These are phyloP conservation scores for Monopis laevigella DNA, from an alignment of 2,888 invertebrate species.

Conservation along the genomic window DNA sequence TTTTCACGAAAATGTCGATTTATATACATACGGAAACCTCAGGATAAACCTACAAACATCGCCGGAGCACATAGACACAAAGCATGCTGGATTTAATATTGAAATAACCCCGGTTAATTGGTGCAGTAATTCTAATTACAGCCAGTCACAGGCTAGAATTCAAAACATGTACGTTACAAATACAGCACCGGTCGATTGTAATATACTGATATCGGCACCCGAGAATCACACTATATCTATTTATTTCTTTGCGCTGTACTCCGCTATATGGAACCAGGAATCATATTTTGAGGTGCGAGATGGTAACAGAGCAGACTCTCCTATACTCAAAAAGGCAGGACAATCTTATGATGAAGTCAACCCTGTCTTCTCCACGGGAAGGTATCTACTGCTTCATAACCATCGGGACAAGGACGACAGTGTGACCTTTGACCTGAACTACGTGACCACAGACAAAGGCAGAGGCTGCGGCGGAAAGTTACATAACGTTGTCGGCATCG, in stretches of 20 bases:
- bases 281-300: slow-evolving; percentile 49
- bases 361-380: slow-evolving; percentile 74
- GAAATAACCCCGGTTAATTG: slow-evolving; percentile 63
- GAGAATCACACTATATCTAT: slow-evolving; percentile 75
- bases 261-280: slow-evolving; percentile 28
- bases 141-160: slow-evolving; percentile 74
- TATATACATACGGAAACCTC: slow-evolving; percentile 33
- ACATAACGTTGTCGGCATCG: slow-evolving; percentile 31
- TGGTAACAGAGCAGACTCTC: slow-evolving; percentile 33
- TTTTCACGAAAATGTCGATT: slow-evolving; percentile 30
- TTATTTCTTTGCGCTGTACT: slow-evolving; percentile 47
- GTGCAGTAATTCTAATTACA: slow-evolving; percentile 72
- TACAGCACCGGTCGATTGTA: no score
- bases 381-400: slow-evolving; percentile 68
- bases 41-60: slow-evolving; percentile 37
- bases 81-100: slow-evolving; percentile 73
- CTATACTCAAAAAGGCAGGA: slow-evolving; percentile 25
- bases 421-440: slow-evolving; percentile 37
- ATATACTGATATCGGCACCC: slow-evolving; percentile 72
- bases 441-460: slow-evolving; percentile 42
- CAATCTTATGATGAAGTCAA: slow-evolving; percentile 23
- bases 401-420: slow-evolving; percentile 28
- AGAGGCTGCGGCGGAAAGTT: slow-evolving; percentile 49
- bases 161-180: no score
- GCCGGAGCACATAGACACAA: slow-evolving; percentile 28